These are phyloP conservation scores for Scaptomyza parva DNA, from an alignment of 2,888 invertebrate genomes.

Conservation along the genomic window DNA sequence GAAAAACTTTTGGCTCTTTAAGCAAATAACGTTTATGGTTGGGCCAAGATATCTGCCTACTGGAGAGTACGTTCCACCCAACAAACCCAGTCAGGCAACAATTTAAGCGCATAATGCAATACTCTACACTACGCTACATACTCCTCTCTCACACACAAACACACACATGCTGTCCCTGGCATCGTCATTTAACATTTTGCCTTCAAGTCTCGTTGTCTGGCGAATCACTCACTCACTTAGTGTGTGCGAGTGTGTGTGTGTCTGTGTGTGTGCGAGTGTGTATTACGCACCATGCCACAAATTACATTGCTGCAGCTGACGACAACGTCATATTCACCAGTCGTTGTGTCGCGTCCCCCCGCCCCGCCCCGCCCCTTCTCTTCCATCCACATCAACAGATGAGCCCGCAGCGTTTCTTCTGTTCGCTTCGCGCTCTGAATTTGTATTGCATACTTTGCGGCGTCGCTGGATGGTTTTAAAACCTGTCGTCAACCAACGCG, in stretches of 20 bases:
- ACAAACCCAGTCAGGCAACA: conserved; percentile 35
- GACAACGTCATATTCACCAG: conserved; percentile 46
- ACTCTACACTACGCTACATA: conserved; percentile 14
- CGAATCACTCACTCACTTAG: conserved; percentile 79
- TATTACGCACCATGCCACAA: conserved; percentile 62
- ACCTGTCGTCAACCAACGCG: conserved; percentile 64
- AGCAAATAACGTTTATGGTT: conserved; percentile 45
- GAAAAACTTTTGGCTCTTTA: conserved; percentile 32
- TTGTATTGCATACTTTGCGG: conserved; percentile 73
- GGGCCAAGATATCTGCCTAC: conserved; percentile 40
- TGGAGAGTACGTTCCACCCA: conserved; percentile 4
- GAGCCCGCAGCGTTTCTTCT: conserved; percentile 40
- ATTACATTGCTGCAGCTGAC: conserved; percentile 71
- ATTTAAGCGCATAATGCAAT: conserved; percentile 54
- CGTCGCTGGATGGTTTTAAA: conserved; percentile 51
- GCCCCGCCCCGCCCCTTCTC: not conserved
- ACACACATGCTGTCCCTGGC: conserved; percentile 51
- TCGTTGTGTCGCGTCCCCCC: conserved; percentile 2
- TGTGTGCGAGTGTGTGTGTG: conserved; percentile 16
- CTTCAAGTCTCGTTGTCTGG: conserved; percentile 78
- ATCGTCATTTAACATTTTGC: conserved; percentile 79
- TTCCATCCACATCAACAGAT: conserved; percentile 19
- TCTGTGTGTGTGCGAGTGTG: conserved; percentile 22
- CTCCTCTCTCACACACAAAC: conserved; percentile 1
- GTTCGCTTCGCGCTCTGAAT: conserved; percentile 51